Evolutionary conservation across 2,113 vertebrate species (phyloP).

Genomic region (Pogonocichla stellata): DNA sequence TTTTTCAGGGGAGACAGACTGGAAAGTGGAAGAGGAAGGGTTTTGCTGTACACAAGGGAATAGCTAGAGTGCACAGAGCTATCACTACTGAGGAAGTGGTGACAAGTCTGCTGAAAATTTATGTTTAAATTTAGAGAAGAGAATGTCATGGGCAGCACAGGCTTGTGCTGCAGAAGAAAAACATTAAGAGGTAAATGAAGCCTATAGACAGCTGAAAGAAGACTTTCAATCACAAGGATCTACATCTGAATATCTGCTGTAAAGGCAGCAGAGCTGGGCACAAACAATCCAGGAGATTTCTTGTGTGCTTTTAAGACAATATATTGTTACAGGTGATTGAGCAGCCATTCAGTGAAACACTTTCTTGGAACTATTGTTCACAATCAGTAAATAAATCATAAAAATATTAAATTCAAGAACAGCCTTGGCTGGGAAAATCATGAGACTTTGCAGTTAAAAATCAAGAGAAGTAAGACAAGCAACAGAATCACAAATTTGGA

Average conservation of each 20-base stretch:
- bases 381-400: neutral
- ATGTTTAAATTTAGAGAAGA: neutral
- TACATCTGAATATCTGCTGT: neutral
- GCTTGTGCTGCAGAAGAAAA: neutral
- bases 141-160: neutral
- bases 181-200: neutral
- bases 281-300: neutral
- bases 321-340: neutral
- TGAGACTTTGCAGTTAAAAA: neutral
- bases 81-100: neutral
- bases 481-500: neutral
- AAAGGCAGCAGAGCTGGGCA: neutral
- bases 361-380: neutral
- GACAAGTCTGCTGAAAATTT: neutral
- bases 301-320: neutral
- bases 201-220: neutral
- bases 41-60: neutral
- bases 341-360: neutral
- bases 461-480: neutral
- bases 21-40: neutral
- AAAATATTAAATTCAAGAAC: neutral
- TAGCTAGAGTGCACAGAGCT: neutral
- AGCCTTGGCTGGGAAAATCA: neutral
- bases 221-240: neutral
- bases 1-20: neutral